These are phyloP conservation scores for Monodelphis domestica DNA, from an alignment of 2,797 vertebrate genomes.

Conservation along the genomic window DNA sequence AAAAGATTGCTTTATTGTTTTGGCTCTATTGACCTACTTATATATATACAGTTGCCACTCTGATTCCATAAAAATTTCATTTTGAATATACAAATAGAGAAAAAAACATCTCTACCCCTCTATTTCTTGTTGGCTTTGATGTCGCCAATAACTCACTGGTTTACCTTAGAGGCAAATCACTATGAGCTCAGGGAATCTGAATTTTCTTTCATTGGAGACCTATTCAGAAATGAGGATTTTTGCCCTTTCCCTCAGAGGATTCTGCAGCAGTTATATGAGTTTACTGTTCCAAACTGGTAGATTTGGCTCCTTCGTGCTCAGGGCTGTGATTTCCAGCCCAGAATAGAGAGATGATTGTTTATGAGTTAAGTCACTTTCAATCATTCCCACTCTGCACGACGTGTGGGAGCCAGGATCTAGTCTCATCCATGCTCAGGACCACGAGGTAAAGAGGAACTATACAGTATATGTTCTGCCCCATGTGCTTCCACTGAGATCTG, in stretches of 20 bases:
- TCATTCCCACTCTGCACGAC: constrained; percentile 89
- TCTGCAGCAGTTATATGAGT: constrained; percentile 93
- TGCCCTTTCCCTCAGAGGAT: constrained; percentile 91
- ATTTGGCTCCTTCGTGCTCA: constrained; percentile 93
- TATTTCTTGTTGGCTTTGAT: constrained; percentile 89
- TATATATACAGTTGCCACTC: background rate
- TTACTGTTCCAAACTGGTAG: constrained; percentile 94
- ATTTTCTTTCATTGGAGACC: constrained; percentile 91
- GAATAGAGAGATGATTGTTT: constrained; percentile 91
- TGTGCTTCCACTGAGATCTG: constrained; percentile 90
- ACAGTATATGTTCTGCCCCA: constrained; percentile 86
- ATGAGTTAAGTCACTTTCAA: constrained; percentile 94
- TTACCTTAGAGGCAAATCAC: constrained; percentile 95
- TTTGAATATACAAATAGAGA: background rate
- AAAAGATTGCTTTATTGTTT: too few species aligned
- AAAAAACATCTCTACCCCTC: constrained; percentile 31
- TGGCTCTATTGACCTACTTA: constrained; percentile 48
- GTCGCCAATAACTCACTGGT: constrained; percentile 93
- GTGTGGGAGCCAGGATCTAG: constrained; percentile 78
- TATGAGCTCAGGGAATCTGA: constrained; percentile 91
- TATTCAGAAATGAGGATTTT: constrained; percentile 96
- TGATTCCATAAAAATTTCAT: background rate
- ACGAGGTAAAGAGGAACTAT: constrained; percentile 88
- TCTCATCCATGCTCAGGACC: constrained; percentile 94
- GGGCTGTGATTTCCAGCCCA: constrained; percentile 92